Evolutionary conservation across 2,113 vertebrate genomes (phyloP).

Genomic region (Synchiropus splendidus): DNA sequence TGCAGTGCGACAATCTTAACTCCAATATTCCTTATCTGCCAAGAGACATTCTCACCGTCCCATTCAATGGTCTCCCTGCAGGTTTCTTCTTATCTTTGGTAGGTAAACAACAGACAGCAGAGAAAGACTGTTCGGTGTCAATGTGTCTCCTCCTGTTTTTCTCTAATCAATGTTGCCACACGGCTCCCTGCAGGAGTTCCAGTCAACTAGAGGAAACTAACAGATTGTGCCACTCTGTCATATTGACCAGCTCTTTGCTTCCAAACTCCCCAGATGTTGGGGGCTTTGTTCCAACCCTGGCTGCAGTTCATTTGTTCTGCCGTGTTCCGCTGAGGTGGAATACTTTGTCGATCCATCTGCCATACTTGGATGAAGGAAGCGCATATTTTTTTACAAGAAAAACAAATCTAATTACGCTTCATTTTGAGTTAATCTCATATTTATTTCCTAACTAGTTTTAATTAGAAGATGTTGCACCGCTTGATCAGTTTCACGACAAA

Average conservation of each 20-base stretch:
- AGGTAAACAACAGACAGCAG: constrained; percentile 22
- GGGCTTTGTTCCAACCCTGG: constrained; percentile 2
- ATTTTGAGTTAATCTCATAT: too few relatives aligned
- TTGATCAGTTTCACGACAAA: too few relatives aligned
- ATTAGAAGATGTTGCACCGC: too few relatives aligned
- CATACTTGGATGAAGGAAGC: constrained; percentile 8
- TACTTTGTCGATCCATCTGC: constrained; percentile 5
- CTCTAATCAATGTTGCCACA: constrained; percentile 37
- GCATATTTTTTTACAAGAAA: too few relatives aligned
- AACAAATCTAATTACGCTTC: too few relatives aligned
- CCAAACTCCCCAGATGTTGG: constrained; percentile 3
- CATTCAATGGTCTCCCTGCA: too few relatives aligned
- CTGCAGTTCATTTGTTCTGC: constrained; percentile 2
- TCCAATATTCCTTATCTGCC: too few relatives aligned
- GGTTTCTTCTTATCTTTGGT: too few relatives aligned
- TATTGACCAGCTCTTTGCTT: constrained; percentile 15
- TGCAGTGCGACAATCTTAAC: too few relatives aligned
- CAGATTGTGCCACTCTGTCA: constrained; percentile 3
- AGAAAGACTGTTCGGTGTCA: constrained; percentile 13
- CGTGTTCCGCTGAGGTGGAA: constrained; percentile 3
- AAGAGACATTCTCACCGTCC: too few relatives aligned
- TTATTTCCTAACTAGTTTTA: too few relatives aligned
- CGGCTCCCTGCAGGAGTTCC: constrained; percentile 27
- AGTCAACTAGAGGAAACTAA: constrained; percentile 30
- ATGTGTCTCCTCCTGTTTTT: constrained; percentile 21